Conservation (phyloP, 2,888 invertebrate genomes). For the Psylliodes chrysocephalus region DNA sequence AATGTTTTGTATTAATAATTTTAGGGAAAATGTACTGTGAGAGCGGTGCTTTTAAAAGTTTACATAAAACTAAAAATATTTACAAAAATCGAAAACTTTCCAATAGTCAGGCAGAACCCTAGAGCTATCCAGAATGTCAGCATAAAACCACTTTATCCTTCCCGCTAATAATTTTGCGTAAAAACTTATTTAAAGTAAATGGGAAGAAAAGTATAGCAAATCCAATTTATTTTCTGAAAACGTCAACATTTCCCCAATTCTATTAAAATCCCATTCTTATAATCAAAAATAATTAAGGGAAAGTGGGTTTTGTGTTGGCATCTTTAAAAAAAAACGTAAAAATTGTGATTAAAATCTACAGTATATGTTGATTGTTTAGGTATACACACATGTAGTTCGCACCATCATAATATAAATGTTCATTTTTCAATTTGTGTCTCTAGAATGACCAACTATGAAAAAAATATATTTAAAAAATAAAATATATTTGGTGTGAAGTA, state of each 20-base stretch:
- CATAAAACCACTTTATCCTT: slow-evolving; percentile 4
- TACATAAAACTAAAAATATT: too few relatives aligned
- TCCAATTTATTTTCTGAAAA: too few relatives aligned
- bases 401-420: slow-evolving; percentile 23
- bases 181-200: too few relatives aligned
- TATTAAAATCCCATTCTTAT: too few relatives aligned
- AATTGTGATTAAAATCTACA: slow-evolving; percentile 9
- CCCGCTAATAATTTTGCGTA: neutral
- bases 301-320: neutral
- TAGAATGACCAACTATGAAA: slow-evolving; percentile 30
- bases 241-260: too few relatives aligned
- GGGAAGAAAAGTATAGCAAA: too few relatives aligned
- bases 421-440: slow-evolving; percentile 38
- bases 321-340: slow-evolving; percentile 7
- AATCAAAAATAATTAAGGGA: too few relatives aligned
- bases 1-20: too few relatives aligned
- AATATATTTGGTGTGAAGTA: slow-evolving; percentile 52
- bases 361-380: slow-evolving; percentile 35
- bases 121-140: neutral
- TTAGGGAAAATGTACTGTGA: too few relatives aligned
- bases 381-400: slow-evolving; percentile 25
- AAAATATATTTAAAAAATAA: slow-evolving; percentile 30
- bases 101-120: neutral
- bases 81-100: too few relatives aligned
- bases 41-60: too few relatives aligned